Base-by-base conservation (phyloP, 2,888 invertebrate genomes). In the Drosophila prostipennis region DNA sequence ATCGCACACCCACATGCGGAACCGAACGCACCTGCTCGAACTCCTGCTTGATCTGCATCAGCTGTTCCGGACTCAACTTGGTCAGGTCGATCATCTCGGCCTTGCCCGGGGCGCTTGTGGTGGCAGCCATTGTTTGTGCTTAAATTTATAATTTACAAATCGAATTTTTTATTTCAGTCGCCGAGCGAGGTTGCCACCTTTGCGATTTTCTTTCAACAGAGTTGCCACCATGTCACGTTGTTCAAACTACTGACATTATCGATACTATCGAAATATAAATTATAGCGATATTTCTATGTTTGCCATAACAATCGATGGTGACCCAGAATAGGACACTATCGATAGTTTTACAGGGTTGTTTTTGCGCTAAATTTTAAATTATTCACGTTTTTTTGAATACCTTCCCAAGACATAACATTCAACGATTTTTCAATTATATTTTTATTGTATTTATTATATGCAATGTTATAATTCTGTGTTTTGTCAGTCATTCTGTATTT, bases 1-100 rank as follows among this genome's bases (percentile, higher is more conserved):
- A 69, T 67, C 39, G 59, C 54, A 63, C 74, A 65, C 72, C 67
- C 68, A 64, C 80, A 77, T 26, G 72, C 54, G 32, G 11, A 45
- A 8, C 32, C 6, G 26, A 29, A 76, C 84, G 89, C 91, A 96
- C 96, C 93, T 96, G 96, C 92, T 98, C 97, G 78, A 98, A 93
- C 93, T 97, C 97, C 89, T 96, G 96, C 91, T 96, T 97, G 60
- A 98, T 92, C 88, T 96, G 95, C 77, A 95, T 94, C 90, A 98
- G 94, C 92, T 97, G 97, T 80, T 95, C 95, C 56, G 97, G 92
- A 92, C 94, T 96, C 77, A 98, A 93, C 87, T 96, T 96, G 4
- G 95, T 95, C 81, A 98, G 93, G 92, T 97, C 97, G 75, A 97
- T 94, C 92, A 96, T 95, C 87, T 96, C 94, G 34, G 94, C 94